Evolutionary conservation across 1,140 invertebrate genomes (phyloP), one percentile per base, ranked within the genome.

Genomic region (Euwallacea similis): DNA sequence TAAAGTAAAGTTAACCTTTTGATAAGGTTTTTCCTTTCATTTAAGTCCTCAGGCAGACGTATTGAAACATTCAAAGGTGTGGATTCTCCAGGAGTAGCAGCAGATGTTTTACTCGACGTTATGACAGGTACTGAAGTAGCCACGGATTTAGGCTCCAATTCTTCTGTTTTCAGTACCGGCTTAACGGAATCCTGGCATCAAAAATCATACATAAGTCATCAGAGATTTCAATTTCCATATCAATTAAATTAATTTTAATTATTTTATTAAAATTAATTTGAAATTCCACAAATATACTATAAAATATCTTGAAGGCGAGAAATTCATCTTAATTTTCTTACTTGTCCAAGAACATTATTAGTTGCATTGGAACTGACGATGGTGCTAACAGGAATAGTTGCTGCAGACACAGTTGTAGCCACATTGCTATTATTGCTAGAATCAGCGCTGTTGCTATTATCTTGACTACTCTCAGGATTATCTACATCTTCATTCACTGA

Each of bases 401-500:
- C 43, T 59, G 47, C 15, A 55, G 73, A 56, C 16, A 42, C 10
- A 59, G 11, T 16, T 7, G n/a, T 10, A 15, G 69, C 55, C 21
- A 80, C 79, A 50, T 81, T 79, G 4, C 74, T 73, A n/a, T 56
- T 62, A 58, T 46, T 71, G 16, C 56, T 50, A 16, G 76, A 55
- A 79, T 87, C 83, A 80, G 85, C 42, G 41, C 47, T 55, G 47
- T 33, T 54, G 42, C 53, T 80, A 73, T 84, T 77, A 82, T 87
- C 85, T 77, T 85, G 80, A 81, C 90, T 85, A 78, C 86, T 82
- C 70, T 88, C 86, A 66, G 81, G 82, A 79, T 81, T 86, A 76
- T 92, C 91, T 7, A 85, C 87, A 76, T 93, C 91, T 79, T 93
- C 91, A 81, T 91, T 89, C 41, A 90, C 87, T 16, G 90, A 89